These are phyloP conservation scores for Vultur gryphus DNA, from an alignment of 2,797 vertebrate species.

Conservation along the genomic window DNA sequence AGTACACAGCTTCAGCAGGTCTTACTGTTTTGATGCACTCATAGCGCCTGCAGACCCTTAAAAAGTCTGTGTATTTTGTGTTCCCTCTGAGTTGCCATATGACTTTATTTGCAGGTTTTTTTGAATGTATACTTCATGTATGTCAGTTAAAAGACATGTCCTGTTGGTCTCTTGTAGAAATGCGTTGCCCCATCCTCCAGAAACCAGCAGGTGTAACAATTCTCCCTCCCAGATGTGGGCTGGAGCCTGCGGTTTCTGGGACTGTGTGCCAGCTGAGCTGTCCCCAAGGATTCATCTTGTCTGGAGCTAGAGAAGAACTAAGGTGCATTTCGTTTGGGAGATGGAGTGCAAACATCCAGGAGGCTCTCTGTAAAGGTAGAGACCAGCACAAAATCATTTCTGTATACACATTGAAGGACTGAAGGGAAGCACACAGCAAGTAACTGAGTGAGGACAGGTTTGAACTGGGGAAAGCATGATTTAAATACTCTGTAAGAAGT, in stretches of 20 bases:
- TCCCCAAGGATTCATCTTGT: conserved; percentile 83
- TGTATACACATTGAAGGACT: not conserved
- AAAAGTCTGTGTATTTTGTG: not conserved
- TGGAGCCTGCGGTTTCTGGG: conserved; percentile 76
- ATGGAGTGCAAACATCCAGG: conserved; percentile 85
- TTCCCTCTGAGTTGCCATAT: not conserved
- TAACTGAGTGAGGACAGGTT: not conserved
- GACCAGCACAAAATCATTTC: not conserved
- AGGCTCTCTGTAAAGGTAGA: conserved; percentile 87
- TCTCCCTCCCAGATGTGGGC: conserved; percentile 82
- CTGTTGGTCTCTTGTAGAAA: conserved; percentile 75
- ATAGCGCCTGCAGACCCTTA: not conserved
- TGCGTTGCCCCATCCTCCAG: conserved; percentile 80
- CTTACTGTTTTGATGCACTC: not conserved
- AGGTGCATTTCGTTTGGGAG: conserved; percentile 84
- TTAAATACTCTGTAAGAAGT: not conserved
- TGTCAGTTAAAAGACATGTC: not conserved
- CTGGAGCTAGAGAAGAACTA: conserved; percentile 79
- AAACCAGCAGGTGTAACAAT: conserved; percentile 77
- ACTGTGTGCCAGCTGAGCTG: conserved; percentile 84
- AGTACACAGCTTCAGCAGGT: not conserved
- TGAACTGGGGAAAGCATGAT: not conserved
- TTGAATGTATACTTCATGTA: not conserved
- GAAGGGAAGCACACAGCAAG: not conserved
- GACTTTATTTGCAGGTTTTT: not conserved